Evolutionary conservation across 1,140 invertebrate genomes (phyloP), one percentile per base, ranked within the genome.

Genomic region (Zaprionus kolodkinae): DNA sequence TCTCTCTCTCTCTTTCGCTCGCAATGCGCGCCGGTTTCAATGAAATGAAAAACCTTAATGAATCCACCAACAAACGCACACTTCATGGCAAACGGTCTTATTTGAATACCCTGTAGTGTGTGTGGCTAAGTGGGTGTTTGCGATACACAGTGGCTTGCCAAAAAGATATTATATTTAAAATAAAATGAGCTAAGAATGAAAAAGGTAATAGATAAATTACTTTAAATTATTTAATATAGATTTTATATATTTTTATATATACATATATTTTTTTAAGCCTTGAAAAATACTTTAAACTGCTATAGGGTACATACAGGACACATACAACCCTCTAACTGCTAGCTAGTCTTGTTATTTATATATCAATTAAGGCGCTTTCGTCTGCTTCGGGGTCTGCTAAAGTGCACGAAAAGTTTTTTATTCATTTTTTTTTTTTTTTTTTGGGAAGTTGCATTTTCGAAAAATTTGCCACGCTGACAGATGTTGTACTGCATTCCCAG

Each of bases 21-120:
- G 35, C 63, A 76, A 67, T 65, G 40, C 62, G 70, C 75, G 59
- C 66, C 40, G n/a, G 66, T 79, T 79, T 79, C 76, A 79, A 79
- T 78, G 71, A 78, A 78, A 78, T 70, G 56, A 74, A 78, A 79
- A 79, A 78, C 66, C 75, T 78, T 79, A 79, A 79, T 79, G 78
- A 79, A 79, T 79, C 75, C 55, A 38, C 54, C 68, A 74, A 35
- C 61, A 21, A 21, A 21, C 55, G 61, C 30, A 57, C 15, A 60
- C 30, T 61, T 69, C 45, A 73, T 38, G 6, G 27, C 38, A 55
- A 65, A 64, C 56, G 13, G 17, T 13, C 17, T n/a, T 36, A 64
- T 50, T 67, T 66, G 15, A 45, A 62, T 76, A 56, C 66, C 66
- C 66, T 63, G 27, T 43, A 35, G n/a, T 21, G 7, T 10, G 1